These are phyloP conservation scores for Ormia ochracea DNA, from an alignment of 2,888 invertebrate species.

Conservation along the genomic window DNA sequence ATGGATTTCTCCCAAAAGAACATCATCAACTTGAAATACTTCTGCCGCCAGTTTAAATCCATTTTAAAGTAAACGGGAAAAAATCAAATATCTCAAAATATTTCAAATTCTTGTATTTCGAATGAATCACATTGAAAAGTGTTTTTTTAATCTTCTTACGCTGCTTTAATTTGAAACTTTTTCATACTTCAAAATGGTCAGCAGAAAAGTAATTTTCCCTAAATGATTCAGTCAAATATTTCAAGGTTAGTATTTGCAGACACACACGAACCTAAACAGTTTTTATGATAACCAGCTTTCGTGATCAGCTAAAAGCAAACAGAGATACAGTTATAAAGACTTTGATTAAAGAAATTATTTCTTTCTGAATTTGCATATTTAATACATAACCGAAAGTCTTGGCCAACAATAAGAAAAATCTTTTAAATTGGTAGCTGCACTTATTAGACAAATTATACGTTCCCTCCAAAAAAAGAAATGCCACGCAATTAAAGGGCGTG, in stretches of 20 bases:
- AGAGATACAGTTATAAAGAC: constrained; percentile 50
- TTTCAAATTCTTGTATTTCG: constrained; percentile 52
- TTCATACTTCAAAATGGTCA: constrained; percentile 28
- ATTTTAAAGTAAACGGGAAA: not conserved
- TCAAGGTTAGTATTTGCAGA: constrained; percentile 56
- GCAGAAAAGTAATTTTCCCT: constrained; percentile 27
- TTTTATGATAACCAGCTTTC: constrained; percentile 23
- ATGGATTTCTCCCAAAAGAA: constrained; percentile 63
- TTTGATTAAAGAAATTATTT: constrained; percentile 14
- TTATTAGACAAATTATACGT: constrained; percentile 57
- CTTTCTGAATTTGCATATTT: constrained; percentile 50
- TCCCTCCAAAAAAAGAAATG: not conserved
- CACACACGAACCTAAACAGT: constrained; percentile 7
- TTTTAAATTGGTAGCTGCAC: constrained; percentile 44
- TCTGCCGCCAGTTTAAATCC: constrained; percentile 32
- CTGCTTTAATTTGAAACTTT: constrained; percentile 2
- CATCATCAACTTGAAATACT: constrained; percentile 45
- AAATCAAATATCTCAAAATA: constrained; percentile 46
- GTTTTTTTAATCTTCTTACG: not conserved
- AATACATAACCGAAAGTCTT: constrained; percentile 26
- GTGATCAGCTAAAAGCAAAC: constrained; percentile 12
- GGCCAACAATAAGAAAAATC: not conserved
- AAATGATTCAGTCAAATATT: constrained; percentile 36
- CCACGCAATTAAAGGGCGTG: not conserved
- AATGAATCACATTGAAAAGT: constrained; percentile 43